Evolutionary conservation across 2,888 invertebrate species (phyloP).

Genomic region (Pandemis cinnamomeana): DNA sequence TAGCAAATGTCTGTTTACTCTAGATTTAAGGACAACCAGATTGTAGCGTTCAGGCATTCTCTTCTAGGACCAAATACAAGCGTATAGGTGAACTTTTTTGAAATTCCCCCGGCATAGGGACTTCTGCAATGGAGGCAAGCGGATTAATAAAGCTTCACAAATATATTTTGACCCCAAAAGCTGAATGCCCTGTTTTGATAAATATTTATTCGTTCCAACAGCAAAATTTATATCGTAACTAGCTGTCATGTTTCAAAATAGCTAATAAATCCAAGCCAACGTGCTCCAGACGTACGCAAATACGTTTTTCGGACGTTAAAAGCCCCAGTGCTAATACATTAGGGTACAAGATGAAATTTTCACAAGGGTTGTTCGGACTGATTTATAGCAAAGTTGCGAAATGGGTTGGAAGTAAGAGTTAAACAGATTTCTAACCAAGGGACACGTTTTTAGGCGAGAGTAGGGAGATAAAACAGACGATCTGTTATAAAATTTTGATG

Average conservation of each 20-base stretch:
- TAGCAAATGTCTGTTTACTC: too few relatives aligned
- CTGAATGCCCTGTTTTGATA: too few relatives aligned
- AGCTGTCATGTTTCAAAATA: not conserved
- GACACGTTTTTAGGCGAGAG: constrained; percentile 11
- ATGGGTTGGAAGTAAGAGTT: constrained; percentile 26
- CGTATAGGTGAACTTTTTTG: too few relatives aligned
- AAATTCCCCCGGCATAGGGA: too few relatives aligned
- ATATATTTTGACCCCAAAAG: too few relatives aligned
- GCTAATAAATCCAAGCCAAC: not conserved
- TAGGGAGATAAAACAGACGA: not conserved
- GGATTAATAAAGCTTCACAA: too few relatives aligned
- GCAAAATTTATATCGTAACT: too few relatives aligned
- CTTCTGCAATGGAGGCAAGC: too few relatives aligned
- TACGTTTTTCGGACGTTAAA: constrained; percentile 12
- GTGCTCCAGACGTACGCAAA: not conserved
- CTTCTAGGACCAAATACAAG: too few relatives aligned
- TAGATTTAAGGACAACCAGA: too few relatives aligned
- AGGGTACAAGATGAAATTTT: constrained; percentile 34
- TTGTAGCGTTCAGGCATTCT: too few relatives aligned
- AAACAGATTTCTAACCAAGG: constrained; percentile 21
- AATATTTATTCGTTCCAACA: too few relatives aligned
- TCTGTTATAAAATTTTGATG: not conserved
- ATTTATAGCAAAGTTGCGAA: constrained; percentile 28
- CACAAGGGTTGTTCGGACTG: constrained; percentile 20
- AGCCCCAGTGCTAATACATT: constrained; percentile 21